phyloP scores from a whole-genome alignment of 1,140 invertebrate species.

The Listronotus oregonensis region DNA sequence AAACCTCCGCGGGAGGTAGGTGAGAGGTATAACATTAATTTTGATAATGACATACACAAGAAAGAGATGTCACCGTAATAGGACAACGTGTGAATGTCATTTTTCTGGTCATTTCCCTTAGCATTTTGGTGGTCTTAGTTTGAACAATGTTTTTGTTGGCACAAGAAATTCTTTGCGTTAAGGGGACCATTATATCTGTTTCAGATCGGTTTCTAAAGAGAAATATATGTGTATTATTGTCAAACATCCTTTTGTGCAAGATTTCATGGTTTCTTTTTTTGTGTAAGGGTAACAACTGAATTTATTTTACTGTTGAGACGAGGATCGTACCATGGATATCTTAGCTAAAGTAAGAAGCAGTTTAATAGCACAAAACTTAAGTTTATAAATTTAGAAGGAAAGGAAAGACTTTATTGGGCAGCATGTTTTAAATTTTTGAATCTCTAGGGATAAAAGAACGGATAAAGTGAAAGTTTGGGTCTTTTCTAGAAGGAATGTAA shows the following conservation, averaged over 20 bases:
- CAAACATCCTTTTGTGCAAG: background rate
- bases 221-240: constrained; percentile 11
- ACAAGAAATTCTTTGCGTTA: background rate
- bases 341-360: no score
- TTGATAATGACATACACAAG: constrained; percentile 25
- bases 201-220: background rate
- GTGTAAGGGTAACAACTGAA: constrained; percentile 17
- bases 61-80: constrained; percentile 31
- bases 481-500: no score
- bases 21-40: constrained; percentile 33
- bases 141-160: background rate
- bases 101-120: constrained; percentile 21
- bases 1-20: constrained; percentile 23
- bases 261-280: constrained; percentile 22
- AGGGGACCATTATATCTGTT: background rate
- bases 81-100: constrained; percentile 34
- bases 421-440: no score
- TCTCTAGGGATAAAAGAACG: no score
- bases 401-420: no score
- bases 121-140: constrained; percentile 20
- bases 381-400: no score
- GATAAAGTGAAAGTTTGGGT: no score
- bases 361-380: no score
- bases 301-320: no score
- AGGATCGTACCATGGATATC: background rate